Base-by-base conservation (phyloP, 1,140 invertebrate genomes). In the Campodea augens region DNA sequence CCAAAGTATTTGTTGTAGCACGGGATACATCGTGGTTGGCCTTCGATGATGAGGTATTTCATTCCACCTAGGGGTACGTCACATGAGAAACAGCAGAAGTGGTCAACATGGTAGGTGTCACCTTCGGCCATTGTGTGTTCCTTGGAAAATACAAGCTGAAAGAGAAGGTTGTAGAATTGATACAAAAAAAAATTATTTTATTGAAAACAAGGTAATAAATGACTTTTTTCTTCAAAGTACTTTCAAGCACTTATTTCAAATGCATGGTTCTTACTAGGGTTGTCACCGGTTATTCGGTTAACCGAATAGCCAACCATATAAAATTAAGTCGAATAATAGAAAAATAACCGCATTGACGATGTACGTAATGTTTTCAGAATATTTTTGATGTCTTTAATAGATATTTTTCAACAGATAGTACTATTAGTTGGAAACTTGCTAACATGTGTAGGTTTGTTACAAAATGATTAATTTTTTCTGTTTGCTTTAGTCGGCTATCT, bases 51-150 rank as follows among this genome's bases (percentile, higher is more conserved):
- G 27, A 83, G 74, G 58, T 88, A 88, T 52, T 84, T 74, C 55
- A 78, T 70, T 0, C 81, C 82, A 38, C 78, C 85, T 37, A 88
- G 63, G 1, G 81, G 80, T 12, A 70, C 67, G 56, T 88, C 84
- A 57, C 84, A 89, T 48, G 84, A 74, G 60, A 80, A 83, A 55
- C 84, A 88, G 54, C 81, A 86, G 58, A 88, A 88, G 60, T 88
- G 85, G 52, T 84, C 77, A n/a, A 86, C 71, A 56, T 89, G 85
- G 57, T 81, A 88, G 19, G 76, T 78, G 43, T 75, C 70, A 1
- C 75, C 77, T 57, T 88, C 84, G 2, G 84, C 82, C 1, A 80
- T 71, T 4, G 83, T 88, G 57, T 86, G 88, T 40, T 82, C 78
- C 51, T 79, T 72, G 3, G 81, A 78, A 58, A 88, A 87, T 49